A percentile compares a stretch with the other conserved stretches of the same genome.
These are phyloP conservation scores for Apamea crenata DNA, from an alignment of 2,888 invertebrate genomes.

Conservation along the genomic window DNA sequence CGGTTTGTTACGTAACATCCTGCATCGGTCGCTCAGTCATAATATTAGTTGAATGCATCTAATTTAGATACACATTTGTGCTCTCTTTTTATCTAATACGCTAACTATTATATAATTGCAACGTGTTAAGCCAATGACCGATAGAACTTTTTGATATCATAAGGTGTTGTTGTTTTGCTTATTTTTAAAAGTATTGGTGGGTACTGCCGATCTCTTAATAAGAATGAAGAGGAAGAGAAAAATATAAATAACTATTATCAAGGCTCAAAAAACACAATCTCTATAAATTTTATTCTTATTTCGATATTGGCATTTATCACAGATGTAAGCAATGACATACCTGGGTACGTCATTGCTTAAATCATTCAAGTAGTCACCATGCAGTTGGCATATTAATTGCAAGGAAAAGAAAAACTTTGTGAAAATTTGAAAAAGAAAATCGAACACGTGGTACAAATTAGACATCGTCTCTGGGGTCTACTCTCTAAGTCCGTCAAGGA, in stretches of 20 bases:
- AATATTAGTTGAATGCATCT: conserved; percentile 39
- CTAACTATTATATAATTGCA: not conserved
- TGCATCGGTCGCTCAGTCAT: not conserved
- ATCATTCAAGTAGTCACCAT: not conserved
- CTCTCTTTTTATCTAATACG: conserved; percentile 9
- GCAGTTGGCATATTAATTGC: not conserved
- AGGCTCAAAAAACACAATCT: not conserved
- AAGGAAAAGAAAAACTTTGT: not conserved
- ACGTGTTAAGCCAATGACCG: not conserved
- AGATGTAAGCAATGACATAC: not conserved
- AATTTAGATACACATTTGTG: not conserved
- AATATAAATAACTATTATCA: not conserved
- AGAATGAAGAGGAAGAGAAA: not conserved
- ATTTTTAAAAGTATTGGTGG: not conserved
- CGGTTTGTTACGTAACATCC: conserved; percentile 53
- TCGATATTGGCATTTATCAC: not conserved
- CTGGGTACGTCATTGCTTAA: not conserved
- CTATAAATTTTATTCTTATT: not conserved
- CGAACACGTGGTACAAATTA: not conserved
- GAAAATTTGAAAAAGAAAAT: not conserved
- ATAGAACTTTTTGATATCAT: not conserved
- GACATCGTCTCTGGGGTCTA: not conserved
- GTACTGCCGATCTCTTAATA: rapidly evolving
- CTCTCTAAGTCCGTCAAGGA: too few species aligned
- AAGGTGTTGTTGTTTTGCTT: not conserved